Conservation (phyloP, 2,797 vertebrate genomes). For the Tadarida brasiliensis region DNA sequence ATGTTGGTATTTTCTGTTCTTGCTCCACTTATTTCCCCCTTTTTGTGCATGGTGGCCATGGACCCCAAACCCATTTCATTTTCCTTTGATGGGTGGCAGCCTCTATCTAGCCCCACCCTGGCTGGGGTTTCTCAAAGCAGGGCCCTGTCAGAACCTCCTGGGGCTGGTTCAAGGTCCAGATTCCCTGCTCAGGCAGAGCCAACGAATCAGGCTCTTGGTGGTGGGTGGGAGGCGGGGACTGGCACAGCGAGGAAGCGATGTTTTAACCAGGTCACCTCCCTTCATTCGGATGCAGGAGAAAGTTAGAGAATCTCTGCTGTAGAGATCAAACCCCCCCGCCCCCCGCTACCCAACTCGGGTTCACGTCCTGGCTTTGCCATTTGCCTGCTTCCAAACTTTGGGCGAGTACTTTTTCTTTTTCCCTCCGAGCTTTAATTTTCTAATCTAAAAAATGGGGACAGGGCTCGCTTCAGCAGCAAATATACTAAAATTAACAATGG, state of each 20-base stretch:
- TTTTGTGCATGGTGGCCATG: not conserved
- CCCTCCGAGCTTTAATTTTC: not conserved
- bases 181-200: not conserved
- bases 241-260: not conserved
- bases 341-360: too few relatives aligned
- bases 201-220: not conserved
- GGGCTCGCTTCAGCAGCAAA: not conserved
- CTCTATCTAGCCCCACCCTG: not conserved
- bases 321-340: not conserved
- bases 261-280: not conserved
- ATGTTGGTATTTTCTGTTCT: slow-evolving; percentile 7
- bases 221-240: not conserved
- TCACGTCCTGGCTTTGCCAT: not conserved
- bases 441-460: not conserved
- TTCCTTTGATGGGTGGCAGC: not conserved
- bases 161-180: not conserved
- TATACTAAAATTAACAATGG: not conserved
- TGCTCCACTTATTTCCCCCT: slow-evolving; percentile 15
- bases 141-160: not conserved
- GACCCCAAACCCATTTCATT: not conserved
- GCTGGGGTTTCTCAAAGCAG: slow-evolving; percentile 5
- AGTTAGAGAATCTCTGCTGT: not conserved
- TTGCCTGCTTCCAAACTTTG: slow-evolving; percentile 1
- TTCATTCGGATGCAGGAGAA: not conserved
- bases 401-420: not conserved